These are phyloP conservation scores for Campylomormyrus numenius DNA, from an alignment of 2,113 vertebrate species.

Conservation along the genomic window DNA sequence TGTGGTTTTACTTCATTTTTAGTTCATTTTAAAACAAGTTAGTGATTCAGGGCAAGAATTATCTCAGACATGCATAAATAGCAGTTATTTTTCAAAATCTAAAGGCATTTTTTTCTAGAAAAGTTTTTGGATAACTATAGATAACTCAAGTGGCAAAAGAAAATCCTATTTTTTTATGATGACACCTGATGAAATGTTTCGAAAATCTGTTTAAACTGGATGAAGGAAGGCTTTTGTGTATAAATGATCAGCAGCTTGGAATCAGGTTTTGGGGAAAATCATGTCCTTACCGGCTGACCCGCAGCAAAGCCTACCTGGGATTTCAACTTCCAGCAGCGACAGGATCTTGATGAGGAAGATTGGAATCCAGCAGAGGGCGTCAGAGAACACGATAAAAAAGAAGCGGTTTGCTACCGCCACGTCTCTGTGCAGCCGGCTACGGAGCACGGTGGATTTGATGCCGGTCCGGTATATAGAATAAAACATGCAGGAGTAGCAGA, in stretches of 20 bases:
- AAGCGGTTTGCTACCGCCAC: constrained; percentile 61
- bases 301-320: constrained; percentile 46
- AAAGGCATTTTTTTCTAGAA: background rate
- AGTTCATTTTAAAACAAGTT: background rate
- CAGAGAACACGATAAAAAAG: constrained; percentile 61
- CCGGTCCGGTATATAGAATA: constrained; percentile 64
- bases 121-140: background rate
- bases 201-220: background rate
- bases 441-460: constrained; percentile 59
- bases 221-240: background rate
- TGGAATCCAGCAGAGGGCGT: constrained; percentile 73
- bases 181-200: background rate
- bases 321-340: constrained; percentile 47
- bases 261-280: background rate
- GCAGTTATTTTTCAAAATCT: background rate
- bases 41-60: background rate
- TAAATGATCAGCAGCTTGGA: background rate
- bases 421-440: constrained; percentile 55
- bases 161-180: background rate
- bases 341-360: constrained; percentile 49
- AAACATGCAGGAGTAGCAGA: constrained; percentile 67
- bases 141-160: background rate
- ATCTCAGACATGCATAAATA: background rate
- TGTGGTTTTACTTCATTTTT: background rate
- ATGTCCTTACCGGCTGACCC: background rate